Base-by-base conservation (phyloP, 1,140 invertebrate genomes). In the Drosophila subpulchrella region DNA sequence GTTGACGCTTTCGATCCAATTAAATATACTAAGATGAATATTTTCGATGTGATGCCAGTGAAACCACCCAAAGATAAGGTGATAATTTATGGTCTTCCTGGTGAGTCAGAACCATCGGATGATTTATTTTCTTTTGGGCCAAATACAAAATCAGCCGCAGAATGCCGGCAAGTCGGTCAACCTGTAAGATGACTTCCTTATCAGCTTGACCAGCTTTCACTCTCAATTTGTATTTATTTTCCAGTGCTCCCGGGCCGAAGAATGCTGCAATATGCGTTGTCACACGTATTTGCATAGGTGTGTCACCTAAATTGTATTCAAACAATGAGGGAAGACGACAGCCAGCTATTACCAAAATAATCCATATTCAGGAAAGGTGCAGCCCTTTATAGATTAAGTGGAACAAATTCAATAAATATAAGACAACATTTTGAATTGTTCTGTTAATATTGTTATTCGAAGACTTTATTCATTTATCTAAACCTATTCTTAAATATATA, bases 241-340 rank as follows among this genome's bases (percentile, higher is more conserved):
- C 3, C 75, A 92, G 90, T 92, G 90, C 17, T 62, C 54, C 41
- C 36, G 13, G 2, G 67, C 67, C 30, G 68, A 65, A 0, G 72
- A 91, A n/a, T 92, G 91, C 53, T 92, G 91, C 10, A 77, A 75
- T n/a, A 32, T 47, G 24, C 75, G 86, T 17, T 92, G 91, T 32
- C 88, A 90, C 55, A 70, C 71, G 12, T 92, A 88, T 38, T 48
- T 73, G 11, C 86, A 91, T 61, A 80, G 78, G 44, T 92, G 91
- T 60, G 91, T 92, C 47, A 90, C 81, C 47, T 92, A 56, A 85
- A 20, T 2, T 13, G 24, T 15, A 30, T 32, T 12, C 10, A n/a
- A 13, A 13, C 30, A 60, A 36, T 10, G 15, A 17, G 13, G 6
- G 24, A 62, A 32, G 17, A 8, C 42, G 60, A 59, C 27, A 62